Percentiles rank a stretch among this genome's conserved stretches.
Conservation (phyloP, 1,140 invertebrate genomes). For the Cyphomyrmex costatus region DNA sequence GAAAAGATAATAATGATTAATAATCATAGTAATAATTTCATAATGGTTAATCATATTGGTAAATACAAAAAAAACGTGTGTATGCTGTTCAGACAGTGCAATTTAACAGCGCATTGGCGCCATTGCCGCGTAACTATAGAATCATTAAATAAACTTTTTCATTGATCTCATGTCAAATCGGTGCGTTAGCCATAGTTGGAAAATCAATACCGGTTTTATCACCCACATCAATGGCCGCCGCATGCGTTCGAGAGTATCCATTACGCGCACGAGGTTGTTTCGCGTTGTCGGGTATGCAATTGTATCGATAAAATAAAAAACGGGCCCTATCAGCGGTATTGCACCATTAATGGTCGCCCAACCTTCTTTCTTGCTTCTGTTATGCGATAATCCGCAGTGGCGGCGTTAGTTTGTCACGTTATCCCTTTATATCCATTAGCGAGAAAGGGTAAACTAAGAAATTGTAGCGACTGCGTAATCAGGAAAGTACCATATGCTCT, state of each 20-base stretch:
- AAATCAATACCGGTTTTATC: slow-evolving; percentile 73
- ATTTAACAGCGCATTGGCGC: slow-evolving; percentile 6
- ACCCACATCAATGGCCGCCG: slow-evolving; percentile 69
- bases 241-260: slow-evolving; percentile 64
- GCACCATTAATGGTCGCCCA: slow-evolving; percentile 73
- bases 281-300: slow-evolving; percentile 65
- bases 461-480: slow-evolving; percentile 67
- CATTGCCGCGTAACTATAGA: slow-evolving; percentile 7
- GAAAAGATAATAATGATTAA: no score
- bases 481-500: slow-evolving; percentile 64
- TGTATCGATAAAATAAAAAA: slow-evolving; percentile 77
- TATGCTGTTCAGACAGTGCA: not conserved
- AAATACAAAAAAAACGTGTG: not conserved
- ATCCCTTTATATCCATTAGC: slow-evolving; percentile 74
- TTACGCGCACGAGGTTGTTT: slow-evolving; percentile 65
- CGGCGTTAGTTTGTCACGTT: slow-evolving; percentile 48
- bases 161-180: slow-evolving; percentile 17
- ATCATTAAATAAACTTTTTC: slow-evolving; percentile 48
- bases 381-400: slow-evolving; percentile 74
- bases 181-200: slow-evolving; percentile 44
- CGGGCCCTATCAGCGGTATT: slow-evolving; percentile 68
- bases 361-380: slow-evolving; percentile 73
- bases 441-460: slow-evolving; percentile 69
- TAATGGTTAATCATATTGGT: not conserved
- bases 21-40: no score